Evolutionary conservation across 2,888 invertebrate genomes (phyloP), one percentile per base, ranked within the genome.

Genomic region (Caenorhabditis macrosperma): DNA sequence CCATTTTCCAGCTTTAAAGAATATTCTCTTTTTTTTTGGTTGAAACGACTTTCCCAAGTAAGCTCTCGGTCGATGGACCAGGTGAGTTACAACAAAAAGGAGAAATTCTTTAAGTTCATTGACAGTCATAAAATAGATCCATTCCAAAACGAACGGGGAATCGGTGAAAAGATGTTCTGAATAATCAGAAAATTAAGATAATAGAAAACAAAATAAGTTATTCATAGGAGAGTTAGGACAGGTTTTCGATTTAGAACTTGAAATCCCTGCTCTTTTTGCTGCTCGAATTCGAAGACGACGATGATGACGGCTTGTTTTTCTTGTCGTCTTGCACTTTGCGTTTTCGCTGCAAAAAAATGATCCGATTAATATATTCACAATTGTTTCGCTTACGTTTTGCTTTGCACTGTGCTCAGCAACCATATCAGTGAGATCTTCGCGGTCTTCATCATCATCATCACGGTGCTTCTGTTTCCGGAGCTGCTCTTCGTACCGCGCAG

Each of bases 391-490:
- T 38, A 95, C 95, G 94, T 96, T 97, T 91, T 97, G 97, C 85
- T 96, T 94, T 17, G 97, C 96, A 48, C 96, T 96, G 91, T 99
- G 98, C 91, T 98, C 98, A 4, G 97, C 97, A 89, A 98, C 93
- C 97, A 99, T 97, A 91, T 99, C 98, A 26, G 96, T 96, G 50
- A 98, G 93, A 93, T 99, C 98, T 92, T 98, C 98, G 85, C 95
- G 94, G n/a, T 87, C 87, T 12, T 82, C 84, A 10, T 79, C 72
- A 22, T 74, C 84, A 57, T 82, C 85, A 46, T 78, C 79, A 9
- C 66, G 77, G 35, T 76, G 63, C 89, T 96, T 95, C 89, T 96
- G 95, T 91, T 97, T 97, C 15, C 96, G 93, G 93, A 98, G 94
- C 83, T 97, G 96, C 87, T 97, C 95, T 91, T 99, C 98, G 91